Evolutionary conservation across 1,140 invertebrate species (phyloP), one percentile per base, ranked within the genome.

Genomic region (Chionoecetes opilio): DNA sequence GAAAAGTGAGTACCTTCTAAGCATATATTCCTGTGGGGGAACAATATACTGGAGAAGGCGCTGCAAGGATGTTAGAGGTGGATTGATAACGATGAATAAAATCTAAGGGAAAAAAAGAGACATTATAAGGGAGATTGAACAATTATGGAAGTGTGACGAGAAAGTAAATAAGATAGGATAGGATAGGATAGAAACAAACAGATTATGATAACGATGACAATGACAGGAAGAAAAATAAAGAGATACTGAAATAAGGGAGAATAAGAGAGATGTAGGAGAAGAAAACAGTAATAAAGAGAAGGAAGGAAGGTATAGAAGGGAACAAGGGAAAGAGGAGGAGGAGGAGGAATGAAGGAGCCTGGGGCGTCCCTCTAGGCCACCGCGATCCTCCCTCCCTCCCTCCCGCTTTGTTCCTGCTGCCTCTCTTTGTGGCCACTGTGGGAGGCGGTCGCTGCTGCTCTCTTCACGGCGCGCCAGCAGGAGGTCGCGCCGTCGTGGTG

Each of bases 321-420:
- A 75, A n/a, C 21, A 75, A 75, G n/a, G 63, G 63, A 75, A 75
- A 26, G 63, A 75, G 63, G 63, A n/a, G 14, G 14, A 46, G 41
- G 14, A 14, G n/a, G 63, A n/a, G 63, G 63, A 75, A 75, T 75
- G n/a, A n/a, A 75, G 63, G n/a, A 75, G 63, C 63, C 63, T 75
- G 63, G n/a, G n/a, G 63, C 63, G 63, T 5, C 63, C 63, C 63
- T 75, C 63, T 26, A 11, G 63, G 63, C 63, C n/a, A 75, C n/a
- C 21, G 63, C 63, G 63, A 75, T 75, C 63, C 63, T 75, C 63
- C n/a, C 63, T 87, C 85, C 17, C 85, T 37, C 85, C 32, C 85
- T 37, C 85, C 32, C 85, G 37, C 85, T 37, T 38, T 37, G 34
- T 37, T 38, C 32, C 85, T 35, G 21, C 32, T 35, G 29, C 85